phyloP scores from a whole-genome alignment of 2,888 invertebrate species.

The Agelastica alni region DNA sequence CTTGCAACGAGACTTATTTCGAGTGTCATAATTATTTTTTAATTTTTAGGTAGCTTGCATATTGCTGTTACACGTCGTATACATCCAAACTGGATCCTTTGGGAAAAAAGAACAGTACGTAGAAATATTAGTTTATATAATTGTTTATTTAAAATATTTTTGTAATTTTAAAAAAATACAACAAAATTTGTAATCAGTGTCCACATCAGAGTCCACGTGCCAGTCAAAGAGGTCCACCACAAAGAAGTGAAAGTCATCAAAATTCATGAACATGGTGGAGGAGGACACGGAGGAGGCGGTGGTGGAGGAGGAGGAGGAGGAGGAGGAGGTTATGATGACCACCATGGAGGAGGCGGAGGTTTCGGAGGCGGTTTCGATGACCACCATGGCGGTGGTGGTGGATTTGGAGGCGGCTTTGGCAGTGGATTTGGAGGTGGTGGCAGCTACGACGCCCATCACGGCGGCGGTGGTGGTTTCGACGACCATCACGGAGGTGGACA shows the following conservation, averaged over 20 bases:
- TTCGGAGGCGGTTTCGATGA: conserved; percentile 9
- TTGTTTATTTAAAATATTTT: no score
- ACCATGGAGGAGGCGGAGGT: no score
- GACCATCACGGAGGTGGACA: neutral
- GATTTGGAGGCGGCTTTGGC: conserved; percentile 5
- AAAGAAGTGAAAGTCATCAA: neutral
- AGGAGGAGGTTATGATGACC: no score
- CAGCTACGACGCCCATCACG: neutral
- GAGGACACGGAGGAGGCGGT: neutral
- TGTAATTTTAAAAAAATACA: no score
- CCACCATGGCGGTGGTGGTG: neutral
- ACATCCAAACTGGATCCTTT: conserved; percentile 1
- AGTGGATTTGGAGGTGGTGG: conserved; percentile 7
- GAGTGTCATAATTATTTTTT: no score
- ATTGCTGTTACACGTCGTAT: neutral
- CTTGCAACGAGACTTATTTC: no score
- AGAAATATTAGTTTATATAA: no score
- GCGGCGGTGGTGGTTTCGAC: neutral
- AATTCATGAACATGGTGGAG: conserved; percentile 4
- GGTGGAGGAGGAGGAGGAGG: conserved; percentile 2
- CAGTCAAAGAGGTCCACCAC: conserved; percentile 3
- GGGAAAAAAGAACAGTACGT: conserved; percentile 2
- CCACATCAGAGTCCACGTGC: conserved; percentile 1
- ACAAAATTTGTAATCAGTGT: no score
- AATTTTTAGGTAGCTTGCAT: neutral